Percentiles rank a stretch among this genome's conserved stretches.
These are phyloP conservation scores for Oxyscelio sp. DNA, from an alignment of 2,888 invertebrate species.

Conservation along the genomic window DNA sequence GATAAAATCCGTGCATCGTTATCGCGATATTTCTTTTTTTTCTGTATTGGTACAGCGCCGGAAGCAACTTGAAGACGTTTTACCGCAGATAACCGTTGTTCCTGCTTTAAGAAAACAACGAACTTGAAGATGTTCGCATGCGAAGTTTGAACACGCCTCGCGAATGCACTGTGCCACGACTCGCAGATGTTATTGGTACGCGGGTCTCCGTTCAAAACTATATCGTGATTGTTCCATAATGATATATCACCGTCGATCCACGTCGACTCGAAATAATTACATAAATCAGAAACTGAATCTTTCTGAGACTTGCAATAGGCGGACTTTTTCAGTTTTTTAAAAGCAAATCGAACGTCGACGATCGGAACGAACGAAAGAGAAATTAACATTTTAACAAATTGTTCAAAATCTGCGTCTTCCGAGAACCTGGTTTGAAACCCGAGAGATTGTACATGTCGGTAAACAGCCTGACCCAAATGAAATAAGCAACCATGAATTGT, in stretches of 20 bases:
- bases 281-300: not conserved
- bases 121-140: not conserved
- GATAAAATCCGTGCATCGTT: too few relatives aligned
- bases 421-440: not conserved
- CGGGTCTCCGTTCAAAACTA: not conserved
- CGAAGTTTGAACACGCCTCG: not conserved
- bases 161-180: constrained; percentile 3
- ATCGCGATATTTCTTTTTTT: too few relatives aligned
- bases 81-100: too few relatives aligned
- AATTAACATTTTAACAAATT: constrained; percentile 1
- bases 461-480: not conserved
- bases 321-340: not conserved
- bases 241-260: too few relatives aligned
- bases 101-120: too few relatives aligned
- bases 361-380: not conserved
- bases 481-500: not conserved
- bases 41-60: too few relatives aligned
- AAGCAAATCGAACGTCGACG: not conserved
- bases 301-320: not conserved
- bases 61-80: too few relatives aligned
- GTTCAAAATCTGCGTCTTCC: not conserved
- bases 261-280: not conserved
- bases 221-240: not conserved
- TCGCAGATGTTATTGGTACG: constrained; percentile 1
- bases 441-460: not conserved